Evolutionary conservation across 2,113 vertebrate genomes (phyloP).

Genomic region (Myxocyprinus asiaticus): DNA sequence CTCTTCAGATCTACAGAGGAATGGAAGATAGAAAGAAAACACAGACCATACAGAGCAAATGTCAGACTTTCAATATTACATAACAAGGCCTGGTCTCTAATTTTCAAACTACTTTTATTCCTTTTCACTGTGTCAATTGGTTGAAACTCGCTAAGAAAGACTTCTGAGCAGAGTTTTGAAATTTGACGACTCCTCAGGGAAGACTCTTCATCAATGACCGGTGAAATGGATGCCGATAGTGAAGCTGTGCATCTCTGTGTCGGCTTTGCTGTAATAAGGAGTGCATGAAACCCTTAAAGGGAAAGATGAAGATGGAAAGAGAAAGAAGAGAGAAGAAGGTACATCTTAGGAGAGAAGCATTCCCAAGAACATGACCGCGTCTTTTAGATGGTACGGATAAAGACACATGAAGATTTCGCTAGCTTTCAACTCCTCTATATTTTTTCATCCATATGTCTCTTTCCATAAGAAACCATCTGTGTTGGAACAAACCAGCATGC

Average conservation of each 20-base stretch:
- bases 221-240: constrained; percentile 47
- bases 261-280: constrained; percentile 48
- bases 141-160: constrained; percentile 55
- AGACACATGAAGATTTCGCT: constrained; percentile 48
- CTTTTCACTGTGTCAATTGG: constrained; percentile 46
- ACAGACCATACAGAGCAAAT: constrained; percentile 39
- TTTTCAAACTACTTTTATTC: constrained; percentile 54
- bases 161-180: constrained; percentile 53
- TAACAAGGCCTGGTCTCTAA: constrained; percentile 44
- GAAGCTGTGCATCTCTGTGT: constrained; percentile 34
- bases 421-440: constrained; percentile 41
- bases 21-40: constrained; percentile 16
- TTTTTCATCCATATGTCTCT: constrained; percentile 34
- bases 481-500: constrained; percentile 29
- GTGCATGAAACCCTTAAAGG: background rate
- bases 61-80: constrained; percentile 54
- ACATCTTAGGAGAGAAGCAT: constrained; percentile 55
- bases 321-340: background rate
- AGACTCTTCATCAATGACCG: constrained; percentile 39
- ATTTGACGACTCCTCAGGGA: constrained; percentile 49
- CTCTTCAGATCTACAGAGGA: constrained; percentile 35
- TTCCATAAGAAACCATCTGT: background rate
- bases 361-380: constrained; percentile 50
- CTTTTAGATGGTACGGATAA: constrained; percentile 45
- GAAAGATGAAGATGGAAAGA: background rate